Conservation (phyloP, 2,888 invertebrate genomes). For the Plagodis dolabraria region DNA sequence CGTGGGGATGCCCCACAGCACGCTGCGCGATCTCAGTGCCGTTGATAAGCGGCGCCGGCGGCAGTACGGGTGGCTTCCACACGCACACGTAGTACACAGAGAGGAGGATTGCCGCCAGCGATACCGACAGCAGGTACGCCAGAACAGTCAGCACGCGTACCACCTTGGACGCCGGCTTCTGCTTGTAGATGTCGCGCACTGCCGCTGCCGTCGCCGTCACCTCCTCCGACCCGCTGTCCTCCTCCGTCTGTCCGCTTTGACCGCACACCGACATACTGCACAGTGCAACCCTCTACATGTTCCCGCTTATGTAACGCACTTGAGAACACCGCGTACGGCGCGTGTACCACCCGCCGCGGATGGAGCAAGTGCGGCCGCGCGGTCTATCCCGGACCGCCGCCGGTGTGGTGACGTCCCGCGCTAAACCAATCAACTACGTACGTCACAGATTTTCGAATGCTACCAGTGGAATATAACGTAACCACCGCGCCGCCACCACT, state of each 20-base stretch:
- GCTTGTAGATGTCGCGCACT: conserved; percentile 66
- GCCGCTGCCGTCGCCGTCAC: conserved; percentile 49
- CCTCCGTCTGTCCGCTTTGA: conserved; percentile 64
- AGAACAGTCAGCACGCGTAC: conserved; percentile 90
- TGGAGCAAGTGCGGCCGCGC: conserved; percentile 46
- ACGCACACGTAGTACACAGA: conserved; percentile 93
- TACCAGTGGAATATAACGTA: conserved; percentile 26
- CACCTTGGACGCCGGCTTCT: conserved; percentile 73
- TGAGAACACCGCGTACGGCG: conserved; percentile 54
- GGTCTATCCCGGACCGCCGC: conserved; percentile 26
- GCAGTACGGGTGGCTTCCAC: conserved; percentile 89
- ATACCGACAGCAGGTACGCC: conserved; percentile 93
- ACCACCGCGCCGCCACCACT: no score
- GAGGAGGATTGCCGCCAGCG: conserved; percentile 92
- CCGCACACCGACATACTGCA: conserved; percentile 70
- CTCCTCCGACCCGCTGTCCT: conserved; percentile 66
- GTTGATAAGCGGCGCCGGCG: conserved; percentile 56
- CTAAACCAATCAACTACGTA: conserved; percentile 70
- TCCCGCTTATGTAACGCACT: conserved; percentile 38
- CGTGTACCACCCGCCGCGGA: conserved; percentile 65
- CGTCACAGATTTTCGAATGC: conserved; percentile 72
- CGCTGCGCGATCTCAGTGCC: conserved; percentile 43
- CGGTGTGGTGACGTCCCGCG: conserved; percentile 42
- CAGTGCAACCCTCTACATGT: conserved; percentile 56
- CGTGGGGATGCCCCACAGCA: conserved; percentile 20